A percentile compares a stretch with the other conserved stretches of the same genome.
Conservation (phyloP, 2,797 vertebrate species). For the Dromococcyx pavoninus region DNA sequence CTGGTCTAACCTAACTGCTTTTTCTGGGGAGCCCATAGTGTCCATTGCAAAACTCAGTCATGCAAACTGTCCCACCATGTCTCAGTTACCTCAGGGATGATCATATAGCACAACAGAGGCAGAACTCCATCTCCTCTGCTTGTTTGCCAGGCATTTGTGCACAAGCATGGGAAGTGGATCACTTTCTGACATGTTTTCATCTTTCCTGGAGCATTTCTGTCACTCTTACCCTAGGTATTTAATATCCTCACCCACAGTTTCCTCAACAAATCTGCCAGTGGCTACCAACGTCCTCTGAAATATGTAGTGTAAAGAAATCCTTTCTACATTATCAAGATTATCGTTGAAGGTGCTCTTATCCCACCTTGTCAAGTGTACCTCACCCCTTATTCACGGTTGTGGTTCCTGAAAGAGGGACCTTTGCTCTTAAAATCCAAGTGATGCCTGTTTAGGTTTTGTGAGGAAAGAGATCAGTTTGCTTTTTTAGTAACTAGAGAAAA, state of each 20-base stretch:
- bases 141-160: not conserved
- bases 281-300: not conserved
- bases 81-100: not conserved
- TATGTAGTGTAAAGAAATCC: not conserved
- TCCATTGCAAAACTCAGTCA: rapidly evolving
- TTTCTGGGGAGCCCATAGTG: not conserved
- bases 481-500: not conserved
- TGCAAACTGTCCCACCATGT: not conserved
- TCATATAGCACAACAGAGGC: not conserved
- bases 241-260: not conserved
- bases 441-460: not conserved
- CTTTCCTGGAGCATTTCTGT: not conserved
- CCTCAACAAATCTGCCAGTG: not conserved
- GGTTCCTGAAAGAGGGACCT: not conserved
- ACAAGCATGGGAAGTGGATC: rapidly evolving
- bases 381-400: rapidly evolving
- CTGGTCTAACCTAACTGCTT: not conserved
- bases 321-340: not conserved
- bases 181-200: not conserved
- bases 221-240: not conserved
- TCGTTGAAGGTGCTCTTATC: not conserved
- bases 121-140: not conserved
- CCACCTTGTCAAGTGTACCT: not conserved
- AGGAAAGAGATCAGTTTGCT: not conserved
- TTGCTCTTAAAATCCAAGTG: not conserved